Percentiles rank a stretch among this genome's conserved stretches.
Conservation (phyloP, 2,888 invertebrate genomes). For the Caenorhabditis sp. region DNA sequence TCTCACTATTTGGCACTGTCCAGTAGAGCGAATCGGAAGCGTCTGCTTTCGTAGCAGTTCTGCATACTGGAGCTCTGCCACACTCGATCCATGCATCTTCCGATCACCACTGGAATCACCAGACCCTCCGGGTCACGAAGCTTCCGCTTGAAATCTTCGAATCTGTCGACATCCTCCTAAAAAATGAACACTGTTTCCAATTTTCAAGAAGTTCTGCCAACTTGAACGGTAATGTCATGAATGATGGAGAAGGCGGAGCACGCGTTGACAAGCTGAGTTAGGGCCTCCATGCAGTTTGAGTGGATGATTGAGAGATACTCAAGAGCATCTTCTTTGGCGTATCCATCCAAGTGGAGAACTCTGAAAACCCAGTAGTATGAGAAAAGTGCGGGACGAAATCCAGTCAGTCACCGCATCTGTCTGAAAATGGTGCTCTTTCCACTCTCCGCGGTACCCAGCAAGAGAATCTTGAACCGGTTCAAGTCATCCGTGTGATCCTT, state of each 20-base stretch:
- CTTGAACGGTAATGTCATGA: constrained; percentile 71
- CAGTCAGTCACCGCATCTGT: constrained; percentile 77
- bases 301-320: constrained; percentile 72
- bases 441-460: constrained; percentile 72
- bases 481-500: constrained; percentile 69
- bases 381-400: no score
- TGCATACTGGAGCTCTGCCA: constrained; percentile 71
- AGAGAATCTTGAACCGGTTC: constrained; percentile 73
- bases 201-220: not conserved
- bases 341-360: constrained; percentile 76
- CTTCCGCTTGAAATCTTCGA: constrained; percentile 66
- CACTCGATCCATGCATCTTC: constrained; percentile 72
- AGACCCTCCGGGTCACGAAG: constrained; percentile 65
- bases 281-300: constrained; percentile 70
- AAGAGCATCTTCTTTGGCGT: constrained; percentile 69
- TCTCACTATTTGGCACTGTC: constrained; percentile 76
- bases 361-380: constrained; percentile 53
- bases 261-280: constrained; percentile 72
- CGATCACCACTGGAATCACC: constrained; percentile 69
- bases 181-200: constrained; percentile 11
- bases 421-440: constrained; percentile 78
- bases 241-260: constrained; percentile 55
- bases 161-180: constrained; percentile 74
- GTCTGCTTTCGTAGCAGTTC: constrained; percentile 62
- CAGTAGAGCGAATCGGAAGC: constrained; percentile 69